Base-by-base conservation (phyloP, 1,140 invertebrate species). In the Calephelis virginiensis region DNA sequence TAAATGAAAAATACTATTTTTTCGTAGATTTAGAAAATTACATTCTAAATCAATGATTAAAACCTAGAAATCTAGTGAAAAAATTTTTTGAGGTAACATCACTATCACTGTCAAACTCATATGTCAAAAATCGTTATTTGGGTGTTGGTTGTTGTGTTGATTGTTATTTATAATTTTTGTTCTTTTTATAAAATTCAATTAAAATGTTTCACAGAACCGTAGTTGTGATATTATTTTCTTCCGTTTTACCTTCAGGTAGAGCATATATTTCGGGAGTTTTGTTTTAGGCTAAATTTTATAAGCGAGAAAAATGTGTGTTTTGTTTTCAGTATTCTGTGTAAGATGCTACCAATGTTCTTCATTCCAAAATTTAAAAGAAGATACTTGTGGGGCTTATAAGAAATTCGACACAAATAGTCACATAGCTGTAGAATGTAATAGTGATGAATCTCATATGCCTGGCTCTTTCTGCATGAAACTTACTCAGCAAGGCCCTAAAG, bases 391-490 rank as follows among this genome's bases (percentile, higher is more conserved):
- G 1, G 96, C 97, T 0, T 98, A 98, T 75, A 93, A 93, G 59
- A 93, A 92, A 69, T 98, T 98, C 79, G 95, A 98, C 76, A 95
- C 93, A 76, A 93, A 94, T 9, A 93, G 94, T 67, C 95, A 98
- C 80, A 95, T 97, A 72, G 93, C 97, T 1, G 94, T 98, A 8
- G 97, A 98, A 72, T 98, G 97, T 82, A 96, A 95, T 74, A 97
- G 94, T 81, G 97, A 97, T 78, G 97, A 98, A 81, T 96, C 96
- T 64, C 93, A 95, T 60, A 97, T 96, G 86, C 97, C 97, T 62
- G 97, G 97, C n/a, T 97, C 97, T 7, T 98, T 98, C 87, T 98
- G 97, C 89, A 96, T 97, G 86, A 98, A 98, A 92, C 92, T 97
- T 12, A 95, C 96, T 0, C 95, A 97, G 76, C 97, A 98, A 86